Percentiles rank a stretch among this genome's conserved stretches.
phyloP scores from a whole-genome alignment of 2,888 invertebrate species.

The Drosophila suboccidentalis region DNA sequence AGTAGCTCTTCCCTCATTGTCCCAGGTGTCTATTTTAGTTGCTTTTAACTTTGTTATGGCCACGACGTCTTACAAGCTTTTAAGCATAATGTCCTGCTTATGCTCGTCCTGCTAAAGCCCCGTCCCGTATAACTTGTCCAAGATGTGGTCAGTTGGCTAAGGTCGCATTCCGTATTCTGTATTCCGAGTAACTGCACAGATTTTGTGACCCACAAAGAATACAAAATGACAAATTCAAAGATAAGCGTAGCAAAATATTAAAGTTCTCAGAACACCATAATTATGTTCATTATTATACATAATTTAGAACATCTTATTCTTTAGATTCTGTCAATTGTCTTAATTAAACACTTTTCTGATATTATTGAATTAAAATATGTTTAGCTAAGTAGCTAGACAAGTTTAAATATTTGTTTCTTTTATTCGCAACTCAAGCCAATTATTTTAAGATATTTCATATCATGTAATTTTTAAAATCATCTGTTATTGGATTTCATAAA shows the following conservation, averaged over 20 bases:
- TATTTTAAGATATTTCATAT: too few relatives aligned
- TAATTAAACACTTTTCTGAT: too few relatives aligned
- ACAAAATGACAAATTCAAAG: not conserved
- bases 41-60: constrained; percentile 76
- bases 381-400: too few relatives aligned
- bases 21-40: constrained; percentile 80
- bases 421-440: too few relatives aligned
- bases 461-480: too few relatives aligned
- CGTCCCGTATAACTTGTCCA: constrained; percentile 7
- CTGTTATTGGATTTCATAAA: too few relatives aligned
- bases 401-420: too few relatives aligned
- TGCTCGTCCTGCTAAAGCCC: constrained; percentile 7
- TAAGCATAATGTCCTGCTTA: constrained; percentile 58
- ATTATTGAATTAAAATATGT: too few relatives aligned
- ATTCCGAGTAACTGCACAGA: constrained; percentile 20
- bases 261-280: not conserved
- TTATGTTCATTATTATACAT: not conserved
- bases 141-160: constrained; percentile 27
- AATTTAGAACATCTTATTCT: not conserved
- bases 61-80: constrained; percentile 71
- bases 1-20: constrained; percentile 38
- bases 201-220: constrained; percentile 22
- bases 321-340: too few relatives aligned
- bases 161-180: not conserved
- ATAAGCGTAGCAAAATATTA: not conserved